phyloP scores from a whole-genome alignment of 2,113 vertebrate species.

The Nothocercus nigrocapillus region DNA sequence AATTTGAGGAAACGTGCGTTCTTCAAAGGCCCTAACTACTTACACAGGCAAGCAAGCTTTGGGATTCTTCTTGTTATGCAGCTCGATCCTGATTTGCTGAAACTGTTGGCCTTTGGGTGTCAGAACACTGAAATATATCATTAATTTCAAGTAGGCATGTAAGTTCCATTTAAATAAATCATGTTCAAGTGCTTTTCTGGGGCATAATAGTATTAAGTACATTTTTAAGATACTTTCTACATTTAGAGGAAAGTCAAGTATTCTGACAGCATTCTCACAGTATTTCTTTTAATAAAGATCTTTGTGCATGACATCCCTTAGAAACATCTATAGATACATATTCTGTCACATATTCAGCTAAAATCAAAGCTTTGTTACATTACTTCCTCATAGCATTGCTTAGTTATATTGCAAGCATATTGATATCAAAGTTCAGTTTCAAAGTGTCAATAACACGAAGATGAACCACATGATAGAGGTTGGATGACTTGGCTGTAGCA shows the following conservation, averaged over 20 bases:
- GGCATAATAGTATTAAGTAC: not conserved
- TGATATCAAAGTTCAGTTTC: not conserved
- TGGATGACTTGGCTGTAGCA: not conserved
- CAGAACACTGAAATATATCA: not conserved
- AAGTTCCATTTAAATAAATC: not conserved
- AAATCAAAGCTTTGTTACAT: not conserved
- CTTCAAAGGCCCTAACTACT: not conserved
- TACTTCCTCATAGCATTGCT: not conserved
- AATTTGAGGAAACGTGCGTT: not conserved
- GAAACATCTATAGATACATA: not conserved
- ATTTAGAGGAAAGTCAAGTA: not conserved
- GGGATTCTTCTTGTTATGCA: not conserved
- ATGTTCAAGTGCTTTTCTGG: not conserved
- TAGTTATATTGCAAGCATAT: not conserved
- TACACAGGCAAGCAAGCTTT: not conserved
- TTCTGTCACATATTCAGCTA: not conserved
- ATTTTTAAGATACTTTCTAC: not conserved
- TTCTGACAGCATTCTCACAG: not conserved
- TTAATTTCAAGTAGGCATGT: not conserved
- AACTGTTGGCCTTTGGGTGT: not conserved
- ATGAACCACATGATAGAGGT: not conserved
- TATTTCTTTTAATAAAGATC: not conserved
- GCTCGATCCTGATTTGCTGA: not conserved
- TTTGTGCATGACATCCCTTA: not conserved
- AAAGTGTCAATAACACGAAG: not conserved